Evolutionary conservation across 2,113 vertebrate species (phyloP), one percentile per base, ranked within the genome.

Genomic region (Callorhinus ursinus): DNA sequence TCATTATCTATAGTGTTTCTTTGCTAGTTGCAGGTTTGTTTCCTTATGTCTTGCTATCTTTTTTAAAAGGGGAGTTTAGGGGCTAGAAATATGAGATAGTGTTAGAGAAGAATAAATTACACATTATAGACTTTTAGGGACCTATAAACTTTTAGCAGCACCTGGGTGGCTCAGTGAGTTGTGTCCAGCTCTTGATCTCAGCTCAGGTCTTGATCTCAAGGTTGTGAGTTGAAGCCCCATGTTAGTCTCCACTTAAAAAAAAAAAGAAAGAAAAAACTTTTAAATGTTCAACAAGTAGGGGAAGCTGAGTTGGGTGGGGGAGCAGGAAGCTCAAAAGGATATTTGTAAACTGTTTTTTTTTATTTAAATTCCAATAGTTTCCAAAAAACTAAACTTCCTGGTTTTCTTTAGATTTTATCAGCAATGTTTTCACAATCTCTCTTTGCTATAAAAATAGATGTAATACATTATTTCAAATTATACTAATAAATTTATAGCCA

Each of bases 341-440:
- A 85, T 93, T 85, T 87, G 14, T 84, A 6, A 92, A 80, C 36
- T 3, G 1, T 22, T 1, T 93, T 24, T 39, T 96, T 87, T 92
- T 90, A 55, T 55, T 85, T 88, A 71, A 93, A 88, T 2, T 82
- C 74, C 69, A 57, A 22, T 22, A 36, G 26, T 85, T 59, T 86
- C 46, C 63, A 84, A 72, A 93, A 90, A 91, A 87, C 65, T 79
- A 80, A 93, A 79, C 49, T 82, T 92, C 82, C 84, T 36, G 9
- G 33, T 90, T 94, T 96, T 53, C 65, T 90, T 90, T 39, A 55
- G 49, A 87, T 93, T 87, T 92, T 90, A 95, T 92, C 80, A 51
- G n/a, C 49, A 51, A 92, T 7, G 5, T 93, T 96, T 96, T 65
- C 31, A 81, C 10, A 82, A 39, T 55, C 42, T 95, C 3, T 90